phyloP scores from a whole-genome alignment of 2,888 invertebrate genomes.

The Pyrocoelia pectoralis region DNA sequence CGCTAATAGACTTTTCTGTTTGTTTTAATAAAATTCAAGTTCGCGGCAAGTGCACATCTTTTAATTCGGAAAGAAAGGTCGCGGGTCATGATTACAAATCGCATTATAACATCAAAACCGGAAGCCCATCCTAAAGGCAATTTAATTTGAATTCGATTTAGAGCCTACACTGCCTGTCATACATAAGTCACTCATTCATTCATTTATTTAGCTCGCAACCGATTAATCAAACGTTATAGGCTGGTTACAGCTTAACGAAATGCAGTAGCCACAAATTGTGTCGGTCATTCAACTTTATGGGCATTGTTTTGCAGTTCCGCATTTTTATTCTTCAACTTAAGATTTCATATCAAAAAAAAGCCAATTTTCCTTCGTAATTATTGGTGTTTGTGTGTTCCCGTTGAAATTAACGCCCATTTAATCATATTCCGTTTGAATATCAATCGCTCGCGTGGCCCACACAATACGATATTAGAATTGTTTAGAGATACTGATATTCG shows the following conservation, averaged over 20 bases:
- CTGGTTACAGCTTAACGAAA: constrained; percentile 22
- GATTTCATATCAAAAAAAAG: neutral
- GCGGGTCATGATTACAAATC: constrained; percentile 15
- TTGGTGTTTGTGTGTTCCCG: neutral
- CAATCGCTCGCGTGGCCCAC: constrained; percentile 4
- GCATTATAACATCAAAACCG: constrained; percentile 12
- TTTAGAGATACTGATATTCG: neutral
- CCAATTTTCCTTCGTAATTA: neutral
- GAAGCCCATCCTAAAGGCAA: constrained; percentile 31
- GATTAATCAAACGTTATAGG: constrained; percentile 26
- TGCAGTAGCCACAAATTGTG: constrained; percentile 24
- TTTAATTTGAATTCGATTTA: constrained; percentile 30
- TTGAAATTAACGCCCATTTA: constrained; percentile 11
- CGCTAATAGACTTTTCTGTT: neutral
- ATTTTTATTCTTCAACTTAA: constrained; percentile 12
- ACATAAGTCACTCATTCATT: constrained; percentile 31
- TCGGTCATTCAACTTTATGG: constrained; percentile 24
- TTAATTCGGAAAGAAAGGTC: neutral
- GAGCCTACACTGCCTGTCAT: constrained; percentile 23
- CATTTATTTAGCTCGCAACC: constrained; percentile 22
- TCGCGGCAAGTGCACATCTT: constrained; percentile 10
- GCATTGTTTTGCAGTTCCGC: constrained; percentile 26
- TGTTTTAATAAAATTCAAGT: neutral
- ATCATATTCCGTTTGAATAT: constrained; percentile 5
- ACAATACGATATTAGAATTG: constrained; percentile 9